Evolutionary conservation across 1,140 invertebrate genomes (phyloP).

Genomic region (Bilobella aurantiaca): DNA sequence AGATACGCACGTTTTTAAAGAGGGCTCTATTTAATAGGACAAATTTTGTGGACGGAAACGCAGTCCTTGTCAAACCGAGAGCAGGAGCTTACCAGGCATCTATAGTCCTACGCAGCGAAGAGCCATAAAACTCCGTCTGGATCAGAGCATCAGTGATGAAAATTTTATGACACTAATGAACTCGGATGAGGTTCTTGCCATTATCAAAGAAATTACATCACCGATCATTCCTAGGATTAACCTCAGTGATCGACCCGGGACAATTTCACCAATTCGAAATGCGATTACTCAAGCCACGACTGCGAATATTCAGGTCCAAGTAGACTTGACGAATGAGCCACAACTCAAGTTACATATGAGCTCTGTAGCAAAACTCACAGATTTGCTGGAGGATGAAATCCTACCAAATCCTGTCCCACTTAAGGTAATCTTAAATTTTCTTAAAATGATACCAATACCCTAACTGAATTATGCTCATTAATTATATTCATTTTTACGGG

Average conservation of each 20-base stretch:
- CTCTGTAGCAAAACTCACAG: conserved; percentile 61
- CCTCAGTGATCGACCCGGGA: conserved; percentile 22
- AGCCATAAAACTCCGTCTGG: conserved; percentile 49
- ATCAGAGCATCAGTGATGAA: conserved; percentile 19
- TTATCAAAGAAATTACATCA: conserved; percentile 8
- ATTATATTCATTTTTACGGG: background rate
- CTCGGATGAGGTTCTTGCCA: conserved; percentile 1
- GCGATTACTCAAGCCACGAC: conserved; percentile 18
- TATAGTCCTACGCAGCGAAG: conserved; percentile 36
- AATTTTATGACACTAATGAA: conserved; percentile 8
- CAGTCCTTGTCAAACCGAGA: conserved; percentile 55
- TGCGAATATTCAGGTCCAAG: conserved; percentile 49
- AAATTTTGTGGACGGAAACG: conserved; percentile 59
- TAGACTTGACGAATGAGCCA: conserved; percentile 48
- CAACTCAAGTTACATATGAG: conserved; percentile 64
- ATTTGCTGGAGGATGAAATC: conserved; percentile 76
- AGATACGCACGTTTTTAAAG: too few species aligned
- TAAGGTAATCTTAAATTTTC: conserved; percentile 46
- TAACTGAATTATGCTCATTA: background rate
- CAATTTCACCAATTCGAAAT: conserved; percentile 22
- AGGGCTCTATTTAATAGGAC: conserved; percentile 39
- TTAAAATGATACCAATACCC: background rate
- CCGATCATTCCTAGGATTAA: conserved; percentile 18
- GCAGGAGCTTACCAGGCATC: conserved; percentile 38
- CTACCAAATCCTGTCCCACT: conserved; percentile 64